Evolutionary conservation across 2,888 invertebrate genomes (phyloP), one percentile per base, ranked within the genome.

Genomic region (Cinara cedri): DNA sequence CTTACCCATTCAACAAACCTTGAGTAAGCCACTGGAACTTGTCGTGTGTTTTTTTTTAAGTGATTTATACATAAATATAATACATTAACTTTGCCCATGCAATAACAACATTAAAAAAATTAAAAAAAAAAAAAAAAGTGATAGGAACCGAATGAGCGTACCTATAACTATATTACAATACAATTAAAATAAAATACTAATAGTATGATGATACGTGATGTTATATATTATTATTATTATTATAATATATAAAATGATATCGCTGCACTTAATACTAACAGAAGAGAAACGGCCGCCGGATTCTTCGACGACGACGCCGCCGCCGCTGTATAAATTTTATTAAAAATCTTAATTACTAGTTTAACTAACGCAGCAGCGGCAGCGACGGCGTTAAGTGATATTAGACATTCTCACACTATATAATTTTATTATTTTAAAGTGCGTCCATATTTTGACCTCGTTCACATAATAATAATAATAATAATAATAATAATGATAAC

Each of bases 401-500:
- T 16, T 42, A 24, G 63, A 63, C 42, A 42, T 74, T 74, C 62
- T 54, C 51, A 63, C 42, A 54, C 3, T 42, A 21, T n/a, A n/a
- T 34, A 34, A 74, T 63, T 51, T 6, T 42, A 24, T 21, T 74
- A 63, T 54, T 63, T 26, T 42, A n/a, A 74, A 74, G 63, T 54
- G n/a, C 26, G 51, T 63, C n/a, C 11, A 16, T 51, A 74, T 51
- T 51, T 63, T 42, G 13, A 63, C 51, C 62, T 74, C 51, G 24
- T 74, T 63, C 63, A 34, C 63, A 63, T 42, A 51, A 54, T 51
- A 34, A 42, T 21, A 1, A 62, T 26, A 21, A 24, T 16, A 16
- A 34, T 34, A 34, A 34, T 34, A 6, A 4, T 34, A 34, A 34
- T 34, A 34, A 34, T 34, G 34, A 34, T 34, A 4, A 34, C 34